phyloP scores from a whole-genome alignment of 1,140 invertebrate genomes.

The Amyelois transitella region DNA sequence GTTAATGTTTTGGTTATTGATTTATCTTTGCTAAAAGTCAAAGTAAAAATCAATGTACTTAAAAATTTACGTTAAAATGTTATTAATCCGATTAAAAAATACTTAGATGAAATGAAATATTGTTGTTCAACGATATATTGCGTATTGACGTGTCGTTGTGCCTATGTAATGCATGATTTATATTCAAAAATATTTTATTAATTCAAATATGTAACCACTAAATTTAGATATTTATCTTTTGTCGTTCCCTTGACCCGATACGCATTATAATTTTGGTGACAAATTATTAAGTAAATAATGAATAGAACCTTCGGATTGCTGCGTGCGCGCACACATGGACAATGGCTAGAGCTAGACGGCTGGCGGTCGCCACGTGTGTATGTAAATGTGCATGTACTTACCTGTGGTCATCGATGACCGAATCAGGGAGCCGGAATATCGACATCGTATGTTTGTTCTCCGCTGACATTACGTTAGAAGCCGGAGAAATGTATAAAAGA shows the following conservation, averaged over 20 bases:
- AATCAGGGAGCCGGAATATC: slow-evolving; percentile 46
- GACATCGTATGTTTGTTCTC: slow-evolving; percentile 44
- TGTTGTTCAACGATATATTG: too few relatives aligned
- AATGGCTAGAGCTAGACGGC: slow-evolving; percentile 17
- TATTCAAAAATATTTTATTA: too few relatives aligned
- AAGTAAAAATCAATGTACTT: too few relatives aligned
- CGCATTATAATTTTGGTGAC: slow-evolving; percentile 39
- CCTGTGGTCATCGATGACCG: slow-evolving; percentile 32
- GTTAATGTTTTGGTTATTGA: too few relatives aligned
- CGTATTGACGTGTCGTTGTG: too few relatives aligned
- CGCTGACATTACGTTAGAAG: slow-evolving; percentile 56
- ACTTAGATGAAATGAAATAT: too few relatives aligned
- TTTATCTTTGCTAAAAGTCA: too few relatives aligned
- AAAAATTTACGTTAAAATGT: too few relatives aligned
- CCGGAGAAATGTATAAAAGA: slow-evolving; percentile 70
- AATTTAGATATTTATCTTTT: not conserved
- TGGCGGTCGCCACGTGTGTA: slow-evolving; percentile 18
- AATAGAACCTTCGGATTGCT: slow-evolving; percentile 46
- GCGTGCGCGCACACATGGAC: slow-evolving; percentile 23
- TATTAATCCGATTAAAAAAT: too few relatives aligned
- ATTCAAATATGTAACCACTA: not conserved
- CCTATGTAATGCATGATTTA: too few relatives aligned
- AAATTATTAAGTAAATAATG: slow-evolving; percentile 50
- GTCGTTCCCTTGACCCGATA: not conserved
- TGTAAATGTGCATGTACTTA: slow-evolving; percentile 6